Percentiles rank a stretch among this genome's conserved stretches.
These are phyloP conservation scores for Sceliomorpha sp. DNA, from an alignment of 2,888 invertebrate genomes.

Conservation along the genomic window DNA sequence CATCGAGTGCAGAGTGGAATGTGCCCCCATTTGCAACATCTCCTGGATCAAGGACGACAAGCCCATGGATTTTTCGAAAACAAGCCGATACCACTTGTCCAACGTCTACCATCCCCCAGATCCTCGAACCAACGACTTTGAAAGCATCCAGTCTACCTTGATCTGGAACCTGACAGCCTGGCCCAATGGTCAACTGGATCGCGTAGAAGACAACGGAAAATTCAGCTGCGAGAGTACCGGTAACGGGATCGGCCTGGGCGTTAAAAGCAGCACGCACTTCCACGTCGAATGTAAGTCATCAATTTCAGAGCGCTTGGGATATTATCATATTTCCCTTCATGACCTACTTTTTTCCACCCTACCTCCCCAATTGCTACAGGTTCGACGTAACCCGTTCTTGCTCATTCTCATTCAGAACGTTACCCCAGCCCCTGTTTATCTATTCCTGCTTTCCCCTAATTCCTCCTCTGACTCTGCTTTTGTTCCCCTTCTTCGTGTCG, in stretches of 20 bases:
- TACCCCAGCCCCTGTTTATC: no score
- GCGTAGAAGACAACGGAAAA: conserved; percentile 86
- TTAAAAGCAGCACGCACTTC: conserved; percentile 91
- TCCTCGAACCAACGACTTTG: conserved; percentile 91
- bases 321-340: no score
- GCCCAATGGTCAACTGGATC: conserved; percentile 89
- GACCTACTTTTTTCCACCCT: no score
- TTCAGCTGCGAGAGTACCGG: conserved; percentile 91
- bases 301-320: no score
- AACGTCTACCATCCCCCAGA: conserved; percentile 87
- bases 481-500: no score
- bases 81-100: conserved; percentile 85
- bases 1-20: conserved; percentile 93
- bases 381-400: no score
- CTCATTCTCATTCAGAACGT: no score
- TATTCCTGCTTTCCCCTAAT: no score
- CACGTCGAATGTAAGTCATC: conserved; percentile 96
- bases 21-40: conserved; percentile 91
- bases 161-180: conserved; percentile 94
- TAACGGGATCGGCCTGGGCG: conserved; percentile 89
- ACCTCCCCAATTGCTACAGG: no score
- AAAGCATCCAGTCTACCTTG: conserved; percentile 93
- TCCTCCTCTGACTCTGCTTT: no score
- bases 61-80: conserved; percentile 83
- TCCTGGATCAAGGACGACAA: conserved; percentile 91